Conservation (phyloP, 1,140 invertebrate genomes). For the Euwallacea similis region DNA sequence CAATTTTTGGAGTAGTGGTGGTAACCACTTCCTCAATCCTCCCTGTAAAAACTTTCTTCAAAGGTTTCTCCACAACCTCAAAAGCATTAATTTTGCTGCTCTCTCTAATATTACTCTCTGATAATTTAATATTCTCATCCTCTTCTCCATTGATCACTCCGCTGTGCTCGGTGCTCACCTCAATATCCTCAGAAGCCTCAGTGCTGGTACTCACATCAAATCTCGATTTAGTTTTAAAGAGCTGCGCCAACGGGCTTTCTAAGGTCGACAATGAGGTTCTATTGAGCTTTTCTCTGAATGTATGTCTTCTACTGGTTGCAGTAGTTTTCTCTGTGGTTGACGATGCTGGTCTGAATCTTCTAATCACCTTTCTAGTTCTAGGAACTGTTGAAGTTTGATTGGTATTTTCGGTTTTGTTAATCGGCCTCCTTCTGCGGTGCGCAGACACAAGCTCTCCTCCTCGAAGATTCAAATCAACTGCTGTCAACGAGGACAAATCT, state of each 20-base stretch:
- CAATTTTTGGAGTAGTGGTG: constrained; percentile 30
- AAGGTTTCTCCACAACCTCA: constrained; percentile 42
- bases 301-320: not conserved
- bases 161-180: constrained; percentile 45
- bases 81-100: constrained; percentile 50
- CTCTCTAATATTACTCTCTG: constrained; percentile 61
- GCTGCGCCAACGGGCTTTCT: constrained; percentile 23
- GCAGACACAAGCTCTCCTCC: constrained; percentile 14
- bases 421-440: constrained; percentile 37
- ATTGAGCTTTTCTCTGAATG: constrained; percentile 9
- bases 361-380: constrained; percentile 42
- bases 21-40: constrained; percentile 13
- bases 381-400: not conserved
- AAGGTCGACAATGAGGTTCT: not conserved
- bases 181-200: constrained; percentile 24
- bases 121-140: constrained; percentile 60
- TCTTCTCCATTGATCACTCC: constrained; percentile 50
- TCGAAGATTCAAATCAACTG: constrained; percentile 46
- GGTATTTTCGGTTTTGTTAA: constrained; percentile 32
- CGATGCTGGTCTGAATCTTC: constrained; percentile 42
- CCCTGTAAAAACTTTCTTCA: constrained; percentile 18
- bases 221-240: constrained; percentile 28
- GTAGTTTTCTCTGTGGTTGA: constrained; percentile 1
- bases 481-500: constrained; percentile 54
- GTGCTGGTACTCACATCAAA: constrained; percentile 19